Base-by-base conservation (phyloP, 2,888 invertebrate genomes). In the Suillia variegata region DNA sequence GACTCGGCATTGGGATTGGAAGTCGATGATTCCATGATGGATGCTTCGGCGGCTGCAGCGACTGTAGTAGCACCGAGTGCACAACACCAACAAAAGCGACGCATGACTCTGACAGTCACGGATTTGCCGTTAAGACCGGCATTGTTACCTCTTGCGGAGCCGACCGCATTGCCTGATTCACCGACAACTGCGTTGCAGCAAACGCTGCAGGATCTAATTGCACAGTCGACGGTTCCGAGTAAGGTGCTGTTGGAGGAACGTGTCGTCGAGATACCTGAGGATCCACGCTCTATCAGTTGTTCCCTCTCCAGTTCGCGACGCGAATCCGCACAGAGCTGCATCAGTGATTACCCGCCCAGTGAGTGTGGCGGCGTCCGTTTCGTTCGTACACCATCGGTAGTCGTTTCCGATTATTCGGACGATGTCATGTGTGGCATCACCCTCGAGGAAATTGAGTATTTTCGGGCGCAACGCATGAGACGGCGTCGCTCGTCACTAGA, bases 391-490 rank as follows among this genome's bases (percentile, higher is more conserved):
- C 94, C 94, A 0, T 93, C 93, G 57, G 93, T 94, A 49, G 92
- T 94, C 2, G 92, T 94, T 45, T 93, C 92, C 74, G 94, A 94
- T 78, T 93, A 93, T 74, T 92, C 92, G 0, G 93, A 93, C 73
- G 92, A 88, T 71, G 82, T 86, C 5, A 82, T 85, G 69, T 82
- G 82, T 57, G 85, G 85, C 53, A 80, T 87, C 17, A 86, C 85
- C 22, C 79, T 87, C 47, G 87, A 87, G 68, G 87, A 87, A 67
- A 85, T 87, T 63, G 87, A 87, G 69, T 85, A 85, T 71, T 85
- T 86, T 68, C 81, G 85, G 2, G 82, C 81, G 66, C 84, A 84
- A 62, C 78, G 85, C 15, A 67, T 80, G 62, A 77, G 80, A 24
- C 69, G 78, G 15, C 74, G 79, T 45, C 75, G 79, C 51, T 80